These are phyloP conservation scores for Teleogryllus occipitalis DNA, from an alignment of 1,140 invertebrate genomes.

Conservation along the genomic window DNA sequence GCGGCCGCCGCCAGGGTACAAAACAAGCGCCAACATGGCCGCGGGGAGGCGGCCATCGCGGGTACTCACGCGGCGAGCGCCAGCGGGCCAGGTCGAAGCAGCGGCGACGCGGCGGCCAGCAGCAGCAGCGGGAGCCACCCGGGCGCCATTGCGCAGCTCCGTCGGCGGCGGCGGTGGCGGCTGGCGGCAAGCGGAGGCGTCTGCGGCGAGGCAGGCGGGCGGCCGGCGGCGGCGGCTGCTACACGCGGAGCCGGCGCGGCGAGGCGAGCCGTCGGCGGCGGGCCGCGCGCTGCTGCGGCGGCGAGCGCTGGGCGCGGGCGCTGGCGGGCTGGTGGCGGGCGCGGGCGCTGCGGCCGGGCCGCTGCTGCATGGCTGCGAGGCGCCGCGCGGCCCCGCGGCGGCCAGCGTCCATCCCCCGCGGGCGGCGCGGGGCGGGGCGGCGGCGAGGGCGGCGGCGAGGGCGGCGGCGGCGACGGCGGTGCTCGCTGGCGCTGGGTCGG, in stretches of 20 bases:
- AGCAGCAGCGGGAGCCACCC: constrained; percentile 30
- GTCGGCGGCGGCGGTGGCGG: background rate
- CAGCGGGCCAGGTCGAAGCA: constrained; percentile 40
- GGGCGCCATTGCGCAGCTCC: background rate
- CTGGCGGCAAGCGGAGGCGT: background rate
- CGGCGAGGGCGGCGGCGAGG: constrained; percentile 26
- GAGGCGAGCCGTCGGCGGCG: constrained; percentile 34
- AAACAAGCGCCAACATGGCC: too few species aligned
- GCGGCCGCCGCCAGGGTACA: too few species aligned
- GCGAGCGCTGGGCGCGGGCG: too few species aligned
- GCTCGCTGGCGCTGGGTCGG: constrained; percentile 31
- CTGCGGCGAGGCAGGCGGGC: constrained; percentile 31
- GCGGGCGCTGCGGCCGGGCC: background rate
- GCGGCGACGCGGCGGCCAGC: constrained; percentile 38
- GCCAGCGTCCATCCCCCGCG: constrained; percentile 28
- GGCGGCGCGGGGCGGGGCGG: too few species aligned
- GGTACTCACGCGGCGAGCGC: constrained; percentile 41
- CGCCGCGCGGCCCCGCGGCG: constrained; percentile 37
- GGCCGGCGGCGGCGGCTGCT: constrained; percentile 41
- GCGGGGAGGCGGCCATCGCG: too few species aligned
- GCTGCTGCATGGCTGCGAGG: constrained; percentile 36
- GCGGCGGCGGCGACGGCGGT: constrained; percentile 25
- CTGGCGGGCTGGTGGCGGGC: too few species aligned
- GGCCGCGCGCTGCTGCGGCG: constrained; percentile 23
- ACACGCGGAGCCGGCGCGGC: constrained; percentile 36